Conservation (phyloP, 92 coral and sea anemone genomes). For the Umimayanthus chanpuru region DNA sequence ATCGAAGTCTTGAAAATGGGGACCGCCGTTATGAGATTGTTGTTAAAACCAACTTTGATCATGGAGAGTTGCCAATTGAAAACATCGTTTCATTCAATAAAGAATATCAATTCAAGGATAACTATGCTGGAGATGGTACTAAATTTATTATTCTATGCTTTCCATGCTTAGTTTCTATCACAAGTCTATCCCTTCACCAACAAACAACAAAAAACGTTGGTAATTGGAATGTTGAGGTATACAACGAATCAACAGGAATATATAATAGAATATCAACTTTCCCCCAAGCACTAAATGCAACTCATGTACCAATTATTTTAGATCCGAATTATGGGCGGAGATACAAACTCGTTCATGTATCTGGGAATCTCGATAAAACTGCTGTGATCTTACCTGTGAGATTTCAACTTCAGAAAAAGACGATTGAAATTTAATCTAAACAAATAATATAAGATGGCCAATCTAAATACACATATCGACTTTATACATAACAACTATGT, state of each 20-base stretch:
- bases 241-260: background rate
- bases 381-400: background rate
- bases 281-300: background rate
- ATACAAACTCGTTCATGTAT: background rate
- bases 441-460: no score
- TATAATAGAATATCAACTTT: background rate
- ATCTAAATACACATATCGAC: no score
- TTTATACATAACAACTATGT: no score
- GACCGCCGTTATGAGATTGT: background rate
- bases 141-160: background rate
- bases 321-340: background rate
- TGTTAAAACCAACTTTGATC: background rate
- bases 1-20: background rate
- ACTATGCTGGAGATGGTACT: background rate
- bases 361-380: conserved; percentile 2
- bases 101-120: background rate
- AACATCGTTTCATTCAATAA: background rate
- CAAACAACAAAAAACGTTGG: background rate
- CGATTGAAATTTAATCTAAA: background rate
- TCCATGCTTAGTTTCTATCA: background rate
- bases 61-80: background rate
- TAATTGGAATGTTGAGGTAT: background rate
- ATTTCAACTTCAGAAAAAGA: background rate
- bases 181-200: background rate
- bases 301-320: background rate